Evolutionary conservation across 2,797 vertebrate species (phyloP), one percentile per base, ranked within the genome.

Genomic region (Aplochiton taeniatus): DNA sequence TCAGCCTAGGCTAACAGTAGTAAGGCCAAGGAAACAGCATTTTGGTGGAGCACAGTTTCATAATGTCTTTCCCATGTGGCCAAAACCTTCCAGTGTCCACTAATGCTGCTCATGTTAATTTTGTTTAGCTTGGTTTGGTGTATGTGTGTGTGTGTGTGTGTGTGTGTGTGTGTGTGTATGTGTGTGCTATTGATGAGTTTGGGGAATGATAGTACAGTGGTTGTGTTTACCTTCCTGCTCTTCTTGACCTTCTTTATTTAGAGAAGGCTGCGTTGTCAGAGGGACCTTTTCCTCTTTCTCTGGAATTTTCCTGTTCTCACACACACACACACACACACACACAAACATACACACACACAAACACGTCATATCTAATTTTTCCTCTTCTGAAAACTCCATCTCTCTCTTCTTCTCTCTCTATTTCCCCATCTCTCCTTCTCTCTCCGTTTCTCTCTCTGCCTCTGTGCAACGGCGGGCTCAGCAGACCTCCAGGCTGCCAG

Each of bases 251-350:
- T 77, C 68, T 68, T 66, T 82, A 72, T 83, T 81, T 81, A 62
- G 65, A 74, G 82, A 85, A 82, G 76, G 74, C 78, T 88, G 84
- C 85, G 82, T 87, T 80, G 82, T 90, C 88, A 87, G 88, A 88
- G 86, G 71, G 73, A 73, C 65, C 66, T 79, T 68, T 53, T 58
- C 54, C 66, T 60, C 69, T 70, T 70, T 58, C 58, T 17, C 62
- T 66, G 48, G 12, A 16, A 19, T 18, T 48, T 45, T 60, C 58
- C 48, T 18, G 20, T 18, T 12, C 43, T 1, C 44, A 20, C 44
- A 14, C 44, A 14, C 44, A 11, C 11, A 10, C 44, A 13, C 43
- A 14, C 55, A 14, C 41, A 73, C 66, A 51, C 63, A 71, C 73
- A 68, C 16, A n/a, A 45, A 8, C 61, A 49, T 10, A 43, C 11